Conservation (phyloP, 2,797 vertebrate genomes). For the Bufotes viridis region DNA sequence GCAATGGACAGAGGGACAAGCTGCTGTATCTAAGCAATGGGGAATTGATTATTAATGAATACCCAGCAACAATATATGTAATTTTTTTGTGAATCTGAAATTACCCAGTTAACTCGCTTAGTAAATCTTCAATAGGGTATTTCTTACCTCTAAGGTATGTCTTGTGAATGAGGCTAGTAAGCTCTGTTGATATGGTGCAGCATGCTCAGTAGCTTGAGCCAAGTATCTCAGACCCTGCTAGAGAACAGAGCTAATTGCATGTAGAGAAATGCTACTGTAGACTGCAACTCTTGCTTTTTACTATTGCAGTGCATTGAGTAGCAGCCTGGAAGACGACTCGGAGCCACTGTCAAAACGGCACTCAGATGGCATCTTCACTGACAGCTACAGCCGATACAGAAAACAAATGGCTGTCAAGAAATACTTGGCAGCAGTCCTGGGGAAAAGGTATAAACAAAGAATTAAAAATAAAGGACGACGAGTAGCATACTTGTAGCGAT, state of each 20-base stretch:
- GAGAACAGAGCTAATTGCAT: slow-evolving; percentile 3
- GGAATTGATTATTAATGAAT: neutral
- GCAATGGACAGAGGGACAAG: neutral
- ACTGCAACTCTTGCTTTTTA: slow-evolving; percentile 59
- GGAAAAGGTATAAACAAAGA: slow-evolving; percentile 99
- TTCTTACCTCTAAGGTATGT: neutral
- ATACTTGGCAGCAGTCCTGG: slow-evolving; percentile 97
- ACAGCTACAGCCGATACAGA: slow-evolving; percentile 99
- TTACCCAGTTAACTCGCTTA: neutral
- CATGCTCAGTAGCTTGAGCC: neutral
- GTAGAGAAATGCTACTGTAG: slow-evolving; percentile 26
- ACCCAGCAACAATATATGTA: neutral
- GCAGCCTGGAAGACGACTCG: slow-evolving; percentile 81
- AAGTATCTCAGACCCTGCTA: neutral
- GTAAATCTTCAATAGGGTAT: neutral
- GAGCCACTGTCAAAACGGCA: slow-evolving; percentile 95
- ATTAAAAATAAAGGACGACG: slow-evolving; percentile 99
- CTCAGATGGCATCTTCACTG: slow-evolving; percentile 98
- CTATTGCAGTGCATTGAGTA: slow-evolving; percentile 76
- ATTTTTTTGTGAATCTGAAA: neutral
- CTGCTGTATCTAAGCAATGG: neutral
- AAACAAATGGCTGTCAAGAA: slow-evolving; percentile 99
- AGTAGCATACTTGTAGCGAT: slow-evolving; percentile 95
- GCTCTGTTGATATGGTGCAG: neutral
- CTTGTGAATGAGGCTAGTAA: neutral